phyloP scores from a whole-genome alignment of 2,888 invertebrate genomes.

The Acleris laterana region DNA sequence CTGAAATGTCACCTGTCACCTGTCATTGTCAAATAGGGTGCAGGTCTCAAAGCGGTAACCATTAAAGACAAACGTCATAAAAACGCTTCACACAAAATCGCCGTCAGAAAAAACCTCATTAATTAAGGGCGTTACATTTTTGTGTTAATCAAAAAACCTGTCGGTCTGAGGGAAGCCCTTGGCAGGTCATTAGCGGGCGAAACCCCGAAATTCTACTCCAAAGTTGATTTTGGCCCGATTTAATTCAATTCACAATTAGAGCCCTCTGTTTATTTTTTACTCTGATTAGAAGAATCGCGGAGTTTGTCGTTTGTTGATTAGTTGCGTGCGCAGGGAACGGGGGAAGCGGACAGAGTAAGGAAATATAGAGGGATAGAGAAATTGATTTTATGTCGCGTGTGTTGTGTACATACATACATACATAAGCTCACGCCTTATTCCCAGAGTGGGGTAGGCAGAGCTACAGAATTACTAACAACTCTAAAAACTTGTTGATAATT shows the following conservation, averaged over 20 bases:
- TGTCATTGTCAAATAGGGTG: too few relatives aligned
- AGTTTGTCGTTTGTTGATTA: conserved; percentile 56
- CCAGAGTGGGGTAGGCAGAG: too few relatives aligned
- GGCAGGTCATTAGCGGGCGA: conserved; percentile 65
- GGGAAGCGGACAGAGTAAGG: background rate
- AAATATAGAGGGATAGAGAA: background rate
- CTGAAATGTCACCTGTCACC: too few relatives aligned
- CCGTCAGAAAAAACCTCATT: conserved; percentile 38
- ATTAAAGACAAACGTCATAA: conserved; percentile 4
- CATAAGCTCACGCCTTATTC: too few relatives aligned
- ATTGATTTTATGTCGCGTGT: too few relatives aligned
- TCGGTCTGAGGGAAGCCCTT: conserved; percentile 55
- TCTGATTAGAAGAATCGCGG: conserved; percentile 38
- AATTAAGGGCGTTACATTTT: conserved; percentile 54
- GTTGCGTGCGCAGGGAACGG: conserved; percentile 7
- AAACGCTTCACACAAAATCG: conserved; percentile 54
- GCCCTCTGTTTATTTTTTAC: conserved; percentile 68
- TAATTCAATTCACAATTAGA: conserved; percentile 82
- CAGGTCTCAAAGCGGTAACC: too few relatives aligned
- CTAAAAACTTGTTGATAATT: too few relatives aligned
- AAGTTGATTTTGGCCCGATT: conserved; percentile 73
- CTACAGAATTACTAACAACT: too few relatives aligned
- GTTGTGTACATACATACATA: too few relatives aligned
- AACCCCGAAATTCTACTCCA: conserved; percentile 54
- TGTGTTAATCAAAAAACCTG: conserved; percentile 73